Evolutionary conservation across 2,797 vertebrate genomes (phyloP).

Genomic region (Bryconaethiops microstoma): DNA sequence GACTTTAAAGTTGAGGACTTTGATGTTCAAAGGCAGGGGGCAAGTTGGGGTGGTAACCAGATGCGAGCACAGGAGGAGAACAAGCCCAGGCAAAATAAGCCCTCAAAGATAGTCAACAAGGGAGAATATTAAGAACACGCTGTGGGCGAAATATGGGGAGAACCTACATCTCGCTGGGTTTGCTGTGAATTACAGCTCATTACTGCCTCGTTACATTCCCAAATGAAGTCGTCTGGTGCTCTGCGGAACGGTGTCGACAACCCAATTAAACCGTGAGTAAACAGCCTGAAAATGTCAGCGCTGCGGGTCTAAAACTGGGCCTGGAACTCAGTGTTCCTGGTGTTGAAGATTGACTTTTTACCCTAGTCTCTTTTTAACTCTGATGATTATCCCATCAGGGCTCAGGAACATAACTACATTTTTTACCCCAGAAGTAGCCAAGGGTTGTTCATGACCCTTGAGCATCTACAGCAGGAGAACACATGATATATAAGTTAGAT

Average conservation of each 20-base stretch:
- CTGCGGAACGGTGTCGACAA: not conserved
- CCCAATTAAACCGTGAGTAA: constrained; percentile 10
- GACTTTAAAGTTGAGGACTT: not conserved
- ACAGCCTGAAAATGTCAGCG: not conserved
- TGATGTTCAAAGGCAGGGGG: constrained; percentile 16
- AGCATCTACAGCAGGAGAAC: too few relatives aligned
- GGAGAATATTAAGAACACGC: not conserved
- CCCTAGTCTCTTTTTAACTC: too few relatives aligned
- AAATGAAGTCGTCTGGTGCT: constrained; percentile 7
- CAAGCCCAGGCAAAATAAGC: not conserved
- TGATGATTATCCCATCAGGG: too few relatives aligned
- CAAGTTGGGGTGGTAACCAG: not conserved
- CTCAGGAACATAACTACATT: too few relatives aligned
- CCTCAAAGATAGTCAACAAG: not conserved
- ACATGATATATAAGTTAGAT: too few relatives aligned
- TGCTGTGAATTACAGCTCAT: not conserved
- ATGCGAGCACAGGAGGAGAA: not conserved
- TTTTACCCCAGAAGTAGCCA: too few relatives aligned
- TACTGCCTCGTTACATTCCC: constrained; percentile 11
- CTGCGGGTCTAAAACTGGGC: not conserved
- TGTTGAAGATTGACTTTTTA: too few relatives aligned
- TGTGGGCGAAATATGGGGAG: not conserved
- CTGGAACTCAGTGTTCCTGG: not conserved
- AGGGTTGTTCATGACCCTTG: too few relatives aligned
- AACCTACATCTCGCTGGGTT: too few relatives aligned